Evolutionary conservation across 1,140 invertebrate species (phyloP).

Genomic region (Pemphigus obesinymphae): DNA sequence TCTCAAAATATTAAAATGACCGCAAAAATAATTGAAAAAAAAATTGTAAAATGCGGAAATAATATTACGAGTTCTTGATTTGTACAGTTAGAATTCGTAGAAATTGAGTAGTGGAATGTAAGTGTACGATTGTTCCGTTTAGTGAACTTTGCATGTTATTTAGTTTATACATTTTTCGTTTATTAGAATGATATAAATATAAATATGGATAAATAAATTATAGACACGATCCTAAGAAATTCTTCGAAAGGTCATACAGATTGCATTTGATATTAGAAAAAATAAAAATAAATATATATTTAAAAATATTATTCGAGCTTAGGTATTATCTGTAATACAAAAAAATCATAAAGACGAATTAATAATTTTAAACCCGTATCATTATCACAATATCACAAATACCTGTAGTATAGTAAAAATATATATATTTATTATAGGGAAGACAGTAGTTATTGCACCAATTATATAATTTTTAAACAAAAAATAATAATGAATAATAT

Average conservation of each 20-base stretch:
- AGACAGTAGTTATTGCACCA: too few relatives aligned
- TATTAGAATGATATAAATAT: neutral
- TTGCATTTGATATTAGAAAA: too few relatives aligned
- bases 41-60: neutral
- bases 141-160: neutral
- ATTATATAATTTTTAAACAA: too few relatives aligned
- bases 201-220: neutral
- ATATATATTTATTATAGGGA: too few relatives aligned
- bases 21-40: neutral
- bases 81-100: neutral
- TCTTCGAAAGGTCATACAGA: neutral
- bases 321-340: too few relatives aligned
- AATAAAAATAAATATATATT: too few relatives aligned
- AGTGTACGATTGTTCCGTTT: neutral
- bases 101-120: neutral
- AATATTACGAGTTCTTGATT: neutral
- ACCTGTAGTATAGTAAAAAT: too few relatives aligned
- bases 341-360: too few relatives aligned
- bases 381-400: too few relatives aligned
- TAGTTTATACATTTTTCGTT: neutral
- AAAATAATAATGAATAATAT: neutral
- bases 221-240: neutral
- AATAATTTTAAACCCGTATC: too few relatives aligned
- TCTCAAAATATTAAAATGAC: neutral
- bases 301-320: too few relatives aligned